Percentiles rank a stretch among this genome's conserved stretches.
phyloP scores from a whole-genome alignment of 2,888 invertebrate genomes.

The Calameuta filiformis region DNA sequence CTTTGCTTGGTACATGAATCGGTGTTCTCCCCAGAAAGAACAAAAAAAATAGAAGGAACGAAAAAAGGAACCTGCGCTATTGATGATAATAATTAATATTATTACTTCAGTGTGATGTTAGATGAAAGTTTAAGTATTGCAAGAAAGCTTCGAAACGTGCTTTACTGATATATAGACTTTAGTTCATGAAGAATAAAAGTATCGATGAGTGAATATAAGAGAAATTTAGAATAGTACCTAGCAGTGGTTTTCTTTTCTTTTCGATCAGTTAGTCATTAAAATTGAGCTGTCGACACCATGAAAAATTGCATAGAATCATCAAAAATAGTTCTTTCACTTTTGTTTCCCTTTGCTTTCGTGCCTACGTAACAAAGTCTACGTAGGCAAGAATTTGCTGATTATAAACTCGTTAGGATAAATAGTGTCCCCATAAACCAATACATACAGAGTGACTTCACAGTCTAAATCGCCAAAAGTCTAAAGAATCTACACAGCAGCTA shows the following conservation, averaged over 20 bases:
- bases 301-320: not conserved
- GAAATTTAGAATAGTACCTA: not conserved
- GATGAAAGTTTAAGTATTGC: not conserved
- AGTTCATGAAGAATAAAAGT: not conserved
- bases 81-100: not conserved
- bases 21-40: not conserved
- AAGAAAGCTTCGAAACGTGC: not conserved
- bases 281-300: not conserved
- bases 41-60: not conserved
- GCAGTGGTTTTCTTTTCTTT: not conserved
- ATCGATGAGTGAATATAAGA: not conserved
- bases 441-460: not conserved
- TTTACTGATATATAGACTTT: not conserved
- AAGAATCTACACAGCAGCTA: not conserved
- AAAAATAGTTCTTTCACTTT: not conserved
- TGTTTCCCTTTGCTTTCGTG: not conserved
- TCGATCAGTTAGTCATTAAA: not conserved
- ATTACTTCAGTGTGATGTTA: not conserved
- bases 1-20: not conserved
- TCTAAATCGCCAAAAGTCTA: not conserved
- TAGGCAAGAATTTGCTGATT: not conserved
- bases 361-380: not conserved
- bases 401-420: not conserved
- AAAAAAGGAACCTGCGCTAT: not conserved
- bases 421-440: not conserved